These are phyloP conservation scores for Syngnathus floridae DNA, from an alignment of 2,113 vertebrate species.

Conservation along the genomic window DNA sequence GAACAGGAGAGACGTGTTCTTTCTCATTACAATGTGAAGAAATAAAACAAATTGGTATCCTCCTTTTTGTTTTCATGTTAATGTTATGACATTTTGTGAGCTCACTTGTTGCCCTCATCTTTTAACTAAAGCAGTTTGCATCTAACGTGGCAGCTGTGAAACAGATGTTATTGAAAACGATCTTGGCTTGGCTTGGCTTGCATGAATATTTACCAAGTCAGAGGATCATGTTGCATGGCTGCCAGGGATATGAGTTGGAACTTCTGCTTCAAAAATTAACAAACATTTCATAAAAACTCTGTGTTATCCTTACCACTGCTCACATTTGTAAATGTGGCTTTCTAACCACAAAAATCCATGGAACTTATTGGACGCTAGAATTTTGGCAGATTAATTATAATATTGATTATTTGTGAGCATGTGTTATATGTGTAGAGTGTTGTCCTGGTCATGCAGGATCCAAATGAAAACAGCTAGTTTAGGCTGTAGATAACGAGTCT, in stretches of 20 bases:
- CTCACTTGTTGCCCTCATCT: neutral
- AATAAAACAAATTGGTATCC: neutral
- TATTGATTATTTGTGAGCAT: too few species aligned
- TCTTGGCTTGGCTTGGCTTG: neutral
- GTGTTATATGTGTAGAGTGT: too few species aligned
- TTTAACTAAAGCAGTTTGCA: neutral
- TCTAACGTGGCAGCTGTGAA: conserved; percentile 7
- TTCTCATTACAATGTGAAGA: too few species aligned
- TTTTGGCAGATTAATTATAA: too few species aligned
- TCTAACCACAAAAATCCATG: too few species aligned
- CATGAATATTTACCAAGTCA: conserved; percentile 20
- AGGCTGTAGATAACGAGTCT: too few species aligned
- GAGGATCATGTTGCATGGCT: neutral
- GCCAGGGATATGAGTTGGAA: neutral
- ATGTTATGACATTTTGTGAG: neutral
- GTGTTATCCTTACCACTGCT: neutral
- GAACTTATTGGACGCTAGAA: too few species aligned
- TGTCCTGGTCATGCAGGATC: too few species aligned
- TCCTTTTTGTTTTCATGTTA: neutral
- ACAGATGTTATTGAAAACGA: conserved; percentile 13
- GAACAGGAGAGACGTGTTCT: too few species aligned
- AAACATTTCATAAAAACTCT: neutral
- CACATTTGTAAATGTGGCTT: neutral
- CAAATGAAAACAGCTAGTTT: too few species aligned
- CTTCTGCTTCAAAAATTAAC: neutral